Conservation (phyloP, 2,113 vertebrate species). For the Ciconia maguari region DNA sequence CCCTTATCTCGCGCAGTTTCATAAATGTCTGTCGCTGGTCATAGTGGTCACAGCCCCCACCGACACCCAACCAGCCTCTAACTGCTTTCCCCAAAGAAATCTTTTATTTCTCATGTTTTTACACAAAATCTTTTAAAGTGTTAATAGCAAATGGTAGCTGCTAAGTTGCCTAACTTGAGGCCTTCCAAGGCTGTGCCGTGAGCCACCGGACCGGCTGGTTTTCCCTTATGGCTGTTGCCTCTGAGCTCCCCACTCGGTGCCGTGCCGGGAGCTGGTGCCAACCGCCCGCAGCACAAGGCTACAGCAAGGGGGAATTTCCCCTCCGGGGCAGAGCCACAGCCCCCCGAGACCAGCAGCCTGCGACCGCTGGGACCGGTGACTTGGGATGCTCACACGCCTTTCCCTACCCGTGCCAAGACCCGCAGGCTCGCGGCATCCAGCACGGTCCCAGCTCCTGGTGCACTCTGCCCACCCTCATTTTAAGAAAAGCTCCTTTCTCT, state of each 20-base stretch:
- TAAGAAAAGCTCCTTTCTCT: not conserved
- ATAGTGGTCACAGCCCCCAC: not conserved
- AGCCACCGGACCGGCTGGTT: not conserved
- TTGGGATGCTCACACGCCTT: rapidly evolving
- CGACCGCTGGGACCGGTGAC: not conserved
- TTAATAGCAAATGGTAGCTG: not conserved
- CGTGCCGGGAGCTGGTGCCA: not conserved
- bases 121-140: not conserved
- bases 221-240: not conserved
- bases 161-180: not conserved
- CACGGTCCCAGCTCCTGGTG: not conserved
- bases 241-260: not conserved
- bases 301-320: not conserved
- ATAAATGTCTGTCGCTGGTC: not conserved
- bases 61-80: not conserved
- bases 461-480: not conserved
- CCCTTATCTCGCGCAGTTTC: rapidly evolving
- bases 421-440: not conserved
- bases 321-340: not conserved
- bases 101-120: not conserved
- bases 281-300: not conserved
- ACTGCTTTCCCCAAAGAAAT: not conserved
- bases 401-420: not conserved
- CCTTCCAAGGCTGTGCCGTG: not conserved
- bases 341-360: not conserved